A percentile compares a stretch with the other conserved stretches of the same genome.
These are phyloP conservation scores for Scalopus aquaticus DNA, from an alignment of 2,113 vertebrate species.

Conservation along the genomic window DNA sequence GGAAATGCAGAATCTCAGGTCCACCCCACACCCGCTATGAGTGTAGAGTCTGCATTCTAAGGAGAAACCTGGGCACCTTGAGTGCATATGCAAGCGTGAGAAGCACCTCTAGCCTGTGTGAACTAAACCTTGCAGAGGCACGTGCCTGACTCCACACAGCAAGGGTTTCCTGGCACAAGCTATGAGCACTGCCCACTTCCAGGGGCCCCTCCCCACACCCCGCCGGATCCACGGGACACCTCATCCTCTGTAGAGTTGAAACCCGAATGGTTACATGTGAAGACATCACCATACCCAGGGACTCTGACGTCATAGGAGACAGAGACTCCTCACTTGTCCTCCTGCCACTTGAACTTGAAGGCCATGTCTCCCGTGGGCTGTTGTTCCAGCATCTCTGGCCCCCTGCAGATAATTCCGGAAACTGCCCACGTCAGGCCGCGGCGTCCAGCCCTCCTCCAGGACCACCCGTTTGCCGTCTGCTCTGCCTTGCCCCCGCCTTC, in stretches of 20 bases:
- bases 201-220: rapidly evolving
- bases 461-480: rapidly evolving
- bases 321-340: neutral
- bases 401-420: neutral
- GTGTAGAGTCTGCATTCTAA: neutral
- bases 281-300: neutral
- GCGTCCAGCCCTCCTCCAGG: neutral
- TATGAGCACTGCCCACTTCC: rapidly evolving
- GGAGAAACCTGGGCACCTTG: neutral
- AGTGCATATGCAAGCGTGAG: rapidly evolving
- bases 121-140: neutral
- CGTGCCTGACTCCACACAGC: neutral
- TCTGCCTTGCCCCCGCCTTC: neutral
- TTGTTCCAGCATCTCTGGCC: neutral
- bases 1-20: neutral
- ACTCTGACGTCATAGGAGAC: neutral
- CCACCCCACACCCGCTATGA: neutral
- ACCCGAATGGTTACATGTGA: neutral
- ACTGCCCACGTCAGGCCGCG: neutral
- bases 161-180: neutral
- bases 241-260: neutral
- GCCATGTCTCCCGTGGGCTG: neutral
- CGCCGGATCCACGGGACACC: no score
- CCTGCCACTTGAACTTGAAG: neutral
- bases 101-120: neutral